Percentiles rank a stretch among this genome's conserved stretches.
Evolutionary conservation across 2,113 vertebrate species (phyloP).

Genomic region (Calyptommatus sinebrachiatus): DNA sequence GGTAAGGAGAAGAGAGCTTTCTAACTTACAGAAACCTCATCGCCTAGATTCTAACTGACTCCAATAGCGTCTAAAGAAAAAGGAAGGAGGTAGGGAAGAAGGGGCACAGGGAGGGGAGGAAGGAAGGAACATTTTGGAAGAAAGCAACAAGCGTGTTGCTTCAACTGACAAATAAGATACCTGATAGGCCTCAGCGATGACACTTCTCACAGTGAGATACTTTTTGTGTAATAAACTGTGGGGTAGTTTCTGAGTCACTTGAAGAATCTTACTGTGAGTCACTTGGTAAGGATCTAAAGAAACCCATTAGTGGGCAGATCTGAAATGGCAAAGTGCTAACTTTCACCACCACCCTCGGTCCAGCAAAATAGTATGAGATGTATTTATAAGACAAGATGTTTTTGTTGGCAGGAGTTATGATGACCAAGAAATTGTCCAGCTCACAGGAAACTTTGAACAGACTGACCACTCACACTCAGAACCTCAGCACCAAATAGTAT

Average conservation of each 20-base stretch:
- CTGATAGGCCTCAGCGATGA: conserved; percentile 22
- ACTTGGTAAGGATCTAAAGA: conserved; percentile 43
- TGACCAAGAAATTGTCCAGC: conserved; percentile 54
- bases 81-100: background rate
- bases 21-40: too few relatives aligned
- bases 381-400: conserved; percentile 50
- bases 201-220: conserved; percentile 28
- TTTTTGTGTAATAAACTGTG: conserved; percentile 36
- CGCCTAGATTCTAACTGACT: too few relatives aligned
- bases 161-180: conserved; percentile 10
- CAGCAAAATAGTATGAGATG: conserved; percentile 38
- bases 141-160: background rate
- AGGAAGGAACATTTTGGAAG: background rate
- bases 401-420: conserved; percentile 42
- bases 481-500: conserved; percentile 11
- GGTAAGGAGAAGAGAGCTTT: too few relatives aligned
- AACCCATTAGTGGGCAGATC: conserved; percentile 40
- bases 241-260: conserved; percentile 56
- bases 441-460: conserved; percentile 57
- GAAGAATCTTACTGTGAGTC: conserved; percentile 52
- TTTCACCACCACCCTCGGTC: background rate
- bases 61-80: background rate
- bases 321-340: conserved; percentile 32
- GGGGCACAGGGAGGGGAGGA: background rate
- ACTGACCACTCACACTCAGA: conserved; percentile 41